Base-by-base conservation (phyloP, 1,140 invertebrate genomes). In the Brachionus calyciflorus region DNA sequence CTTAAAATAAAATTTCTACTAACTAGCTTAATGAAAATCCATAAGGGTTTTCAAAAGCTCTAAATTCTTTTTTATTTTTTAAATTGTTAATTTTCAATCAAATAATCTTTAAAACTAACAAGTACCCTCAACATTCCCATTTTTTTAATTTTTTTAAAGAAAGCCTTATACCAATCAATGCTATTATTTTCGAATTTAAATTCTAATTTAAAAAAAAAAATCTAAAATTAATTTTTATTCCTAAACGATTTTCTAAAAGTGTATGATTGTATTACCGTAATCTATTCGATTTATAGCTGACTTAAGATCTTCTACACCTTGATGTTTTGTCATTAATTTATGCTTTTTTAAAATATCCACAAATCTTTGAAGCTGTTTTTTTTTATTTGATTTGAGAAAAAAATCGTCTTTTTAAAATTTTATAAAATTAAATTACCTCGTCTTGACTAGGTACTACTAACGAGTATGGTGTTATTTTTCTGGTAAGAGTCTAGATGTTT, bases 371-470 rank as follows among this genome's bases (percentile, higher is more conserved):
- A 65, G 40, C 60, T 65, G 6, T 19, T 7, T 26, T 26, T 55
- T 55, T 55, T 26, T 26, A 12, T 14, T 55, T 55, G 9, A 44
- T 44, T n/a, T n/a, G n/a, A n/a, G n/a, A n/a, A n/a, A 37, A 14
- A 46, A 14, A 7, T 46, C 14, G 3, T 14, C 5, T 46, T 46
- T 14, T 7, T 3, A 46, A 46, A 7, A 46, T 46, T 46, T 46
- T 46, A 33, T 19, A 60, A 33, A 33, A 33, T 9, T 2, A 19
- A 53, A 24, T 73, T 55, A 73, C 69, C 19, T 73, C 69, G 19
- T 73, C 69, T 33, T 73, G 69, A 40, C 37, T 73, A 3, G 69
- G 69, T 0, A 55, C 69, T 12, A 73, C 30, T 10, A 73, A 26
- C 4, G 69, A 73, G 40, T 26, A 24, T 1, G 46, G 14, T 53